Evolutionary conservation across 2,113 vertebrate species (phyloP).

Genomic region (Aepyceros melampus): DNA sequence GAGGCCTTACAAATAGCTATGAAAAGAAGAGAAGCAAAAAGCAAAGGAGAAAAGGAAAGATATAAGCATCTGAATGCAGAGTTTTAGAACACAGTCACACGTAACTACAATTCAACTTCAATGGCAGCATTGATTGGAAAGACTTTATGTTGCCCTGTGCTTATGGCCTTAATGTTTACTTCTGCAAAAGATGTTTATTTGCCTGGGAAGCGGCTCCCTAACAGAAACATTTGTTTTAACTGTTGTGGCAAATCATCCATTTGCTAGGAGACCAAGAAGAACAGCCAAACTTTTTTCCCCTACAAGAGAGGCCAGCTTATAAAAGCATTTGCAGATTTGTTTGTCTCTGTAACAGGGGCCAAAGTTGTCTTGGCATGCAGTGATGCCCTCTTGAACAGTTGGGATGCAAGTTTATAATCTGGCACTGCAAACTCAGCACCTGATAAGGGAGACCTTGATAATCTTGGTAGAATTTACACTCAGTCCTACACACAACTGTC

Average conservation of each 20-base stretch:
- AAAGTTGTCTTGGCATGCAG: neutral
- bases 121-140: neutral
- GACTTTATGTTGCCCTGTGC: neutral
- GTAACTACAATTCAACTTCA: neutral
- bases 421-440: neutral
- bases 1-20: too few species aligned
- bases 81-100: neutral
- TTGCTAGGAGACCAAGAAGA: neutral
- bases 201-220: neutral
- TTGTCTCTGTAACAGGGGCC: neutral
- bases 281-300: neutral
- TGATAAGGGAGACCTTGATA: neutral
- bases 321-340: neutral
- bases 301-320: neutral
- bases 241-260: neutral
- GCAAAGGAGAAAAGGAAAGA: too few species aligned
- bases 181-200: neutral
- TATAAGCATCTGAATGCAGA: too few species aligned
- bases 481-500: accelerated
- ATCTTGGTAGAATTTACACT: neutral
- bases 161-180: neutral
- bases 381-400: neutral
- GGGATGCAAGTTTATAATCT: neutral
- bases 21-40: too few species aligned
- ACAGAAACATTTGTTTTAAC: slow-evolving; percentile 35